Base-by-base conservation (phyloP, 2,888 invertebrate genomes). In the Cantharis rufa region DNA sequence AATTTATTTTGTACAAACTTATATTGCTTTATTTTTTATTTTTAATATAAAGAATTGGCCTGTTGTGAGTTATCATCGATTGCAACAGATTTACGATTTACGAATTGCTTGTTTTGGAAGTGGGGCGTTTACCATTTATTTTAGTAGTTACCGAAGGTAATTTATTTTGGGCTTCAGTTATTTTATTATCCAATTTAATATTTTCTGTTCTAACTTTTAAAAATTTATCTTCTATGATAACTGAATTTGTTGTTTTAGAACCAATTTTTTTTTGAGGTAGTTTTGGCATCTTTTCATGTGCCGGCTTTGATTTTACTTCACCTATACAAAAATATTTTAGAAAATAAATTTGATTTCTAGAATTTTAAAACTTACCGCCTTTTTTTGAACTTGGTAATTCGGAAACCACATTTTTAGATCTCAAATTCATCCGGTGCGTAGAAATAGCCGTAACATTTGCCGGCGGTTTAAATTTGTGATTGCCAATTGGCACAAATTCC, bases 391-490 rank as follows among this genome's bases (percentile, higher is more conserved):
- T 32, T 32, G 32, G 32, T 13, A 32, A 32, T 13, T 13, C 32
- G 3, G 32, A 13, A 32, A 9, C 32, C 3, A 32, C n/a, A n/a
- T 48, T 48, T n/a, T 9, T 48, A 1, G 48, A 9, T 7, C 48
- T 4, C 5, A n/a, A n/a, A 48, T 1, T n/a, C 48, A 48, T 48
- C 2, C 2, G 13, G n/a, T 48, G 48, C 1, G 24, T 9, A 9
- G 1, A 0, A 24, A 84, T 72, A n/a, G 84, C 83, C 75, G 83
- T 74, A 85, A 81, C 75, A 85, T 87, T 86, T 10, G 84, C 76
- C 1, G 92, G 92, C 4, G 90, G 87, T 81, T 87, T 89, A 82
- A 92, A 92, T 11, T 85, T 80, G 15, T 91, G 89, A 87, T 90
- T 89, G 72, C 84, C 84, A 73, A 84, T 84, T 0, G 92, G 91